These are phyloP conservation scores for Spatulosminthurus flaviceps DNA, from an alignment of 2,888 invertebrate species.

Conservation along the genomic window DNA sequence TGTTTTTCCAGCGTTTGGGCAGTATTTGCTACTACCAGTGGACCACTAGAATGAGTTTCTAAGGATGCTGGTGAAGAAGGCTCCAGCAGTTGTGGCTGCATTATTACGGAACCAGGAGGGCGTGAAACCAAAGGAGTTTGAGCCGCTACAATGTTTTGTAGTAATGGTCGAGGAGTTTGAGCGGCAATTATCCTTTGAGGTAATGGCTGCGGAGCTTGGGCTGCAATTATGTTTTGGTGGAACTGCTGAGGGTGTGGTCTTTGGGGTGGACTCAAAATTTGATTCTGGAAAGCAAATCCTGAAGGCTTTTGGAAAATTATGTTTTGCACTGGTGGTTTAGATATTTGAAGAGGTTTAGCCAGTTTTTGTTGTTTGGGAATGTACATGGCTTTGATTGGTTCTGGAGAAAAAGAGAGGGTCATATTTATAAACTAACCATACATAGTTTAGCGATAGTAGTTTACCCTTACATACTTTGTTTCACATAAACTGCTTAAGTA, in stretches of 20 bases:
- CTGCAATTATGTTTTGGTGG: not conserved
- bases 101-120: not conserved
- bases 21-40: not conserved
- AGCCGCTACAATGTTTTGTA: not conserved
- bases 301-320: not conserved
- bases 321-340: not conserved
- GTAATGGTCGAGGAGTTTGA: not conserved
- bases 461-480: too few relatives aligned
- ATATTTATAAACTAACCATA: not conserved
- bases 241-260: not conserved
- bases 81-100: not conserved
- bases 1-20: not conserved
- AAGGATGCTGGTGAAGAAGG: not conserved
- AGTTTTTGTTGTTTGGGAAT: not conserved
- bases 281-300: not conserved
- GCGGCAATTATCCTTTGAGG: too few relatives aligned
- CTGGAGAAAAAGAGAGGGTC: not conserved
- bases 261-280: not conserved
- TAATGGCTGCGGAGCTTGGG: too few relatives aligned
- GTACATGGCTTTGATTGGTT: slow-evolving; percentile 28
- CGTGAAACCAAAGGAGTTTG: not conserved
- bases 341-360: not conserved
- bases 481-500: too few relatives aligned
- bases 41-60: not conserved
- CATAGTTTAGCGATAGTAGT: too few relatives aligned